phyloP scores from a whole-genome alignment of 2,888 invertebrate genomes.

The Sarcophaga variegata region DNA sequence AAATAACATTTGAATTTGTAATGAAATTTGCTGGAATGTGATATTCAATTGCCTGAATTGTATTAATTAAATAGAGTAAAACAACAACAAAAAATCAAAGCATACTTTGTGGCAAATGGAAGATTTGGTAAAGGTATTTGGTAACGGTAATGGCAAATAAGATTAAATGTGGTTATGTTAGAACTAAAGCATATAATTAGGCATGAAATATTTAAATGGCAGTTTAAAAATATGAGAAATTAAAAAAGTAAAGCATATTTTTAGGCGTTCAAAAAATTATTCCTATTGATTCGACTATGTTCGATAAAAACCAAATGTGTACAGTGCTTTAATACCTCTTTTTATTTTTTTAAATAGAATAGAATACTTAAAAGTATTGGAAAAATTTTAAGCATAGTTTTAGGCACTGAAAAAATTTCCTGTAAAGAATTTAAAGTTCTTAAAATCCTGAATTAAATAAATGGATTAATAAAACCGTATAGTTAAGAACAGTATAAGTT shows the following conservation, averaged over 20 bases:
- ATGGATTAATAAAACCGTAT: no score
- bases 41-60: constrained; percentile 14
- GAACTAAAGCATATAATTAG: constrained; percentile 6
- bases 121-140: not conserved
- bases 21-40: constrained; percentile 26
- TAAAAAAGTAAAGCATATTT: constrained; percentile 4
- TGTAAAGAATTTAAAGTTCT: no score
- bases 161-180: not conserved
- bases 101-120: constrained; percentile 14
- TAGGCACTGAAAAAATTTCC: not conserved
- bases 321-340: no score
- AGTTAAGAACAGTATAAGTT: no score
- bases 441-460: no score
- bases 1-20: constrained; percentile 46
- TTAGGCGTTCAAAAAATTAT: not conserved
- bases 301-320: no score
- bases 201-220: not conserved
- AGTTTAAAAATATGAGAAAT: not conserved
- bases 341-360: no score
- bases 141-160: not conserved
- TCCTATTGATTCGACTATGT: no score
- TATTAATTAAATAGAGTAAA: constrained; percentile 17
- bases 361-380: no score
- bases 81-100: constrained; percentile 8
- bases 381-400: not conserved